A percentile compares a stretch with the other conserved stretches of the same genome.
Evolutionary conservation across 2,113 vertebrate genomes (phyloP).

Genomic region (Prunella fulvescens): DNA sequence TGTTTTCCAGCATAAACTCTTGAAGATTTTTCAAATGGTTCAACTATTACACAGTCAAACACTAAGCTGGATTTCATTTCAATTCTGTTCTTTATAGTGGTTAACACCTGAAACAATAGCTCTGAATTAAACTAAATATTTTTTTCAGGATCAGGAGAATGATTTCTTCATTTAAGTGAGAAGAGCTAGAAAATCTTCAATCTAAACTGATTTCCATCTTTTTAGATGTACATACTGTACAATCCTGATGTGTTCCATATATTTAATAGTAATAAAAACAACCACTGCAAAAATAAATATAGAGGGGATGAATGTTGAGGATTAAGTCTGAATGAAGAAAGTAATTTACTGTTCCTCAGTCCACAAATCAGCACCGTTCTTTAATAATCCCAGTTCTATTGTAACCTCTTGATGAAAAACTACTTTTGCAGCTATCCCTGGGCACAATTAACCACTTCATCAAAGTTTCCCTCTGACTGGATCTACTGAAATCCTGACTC

Average conservation of each 20-base stretch:
- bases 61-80: background rate
- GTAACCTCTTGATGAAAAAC: background rate
- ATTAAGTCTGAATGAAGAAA: background rate
- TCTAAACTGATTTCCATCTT: background rate
- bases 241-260: background rate
- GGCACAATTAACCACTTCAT: background rate
- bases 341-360: background rate
- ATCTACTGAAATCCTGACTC: background rate
- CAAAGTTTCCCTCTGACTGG: background rate
- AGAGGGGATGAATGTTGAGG: background rate
- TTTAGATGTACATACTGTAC: fast-evolving
- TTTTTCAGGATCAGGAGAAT: background rate
- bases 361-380: background rate
- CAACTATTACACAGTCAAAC: background rate
- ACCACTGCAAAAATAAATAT: background rate
- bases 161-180: background rate
- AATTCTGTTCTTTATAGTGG: background rate
- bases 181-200: background rate
- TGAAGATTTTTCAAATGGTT: background rate
- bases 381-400: background rate
- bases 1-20: background rate
- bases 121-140: background rate
- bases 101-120: background rate
- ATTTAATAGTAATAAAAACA: background rate
- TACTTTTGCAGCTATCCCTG: background rate